A percentile compares a stretch with the other conserved stretches of the same genome.
phyloP scores from a whole-genome alignment of 2,113 vertebrate species.

The Gambusia holbrooki region DNA sequence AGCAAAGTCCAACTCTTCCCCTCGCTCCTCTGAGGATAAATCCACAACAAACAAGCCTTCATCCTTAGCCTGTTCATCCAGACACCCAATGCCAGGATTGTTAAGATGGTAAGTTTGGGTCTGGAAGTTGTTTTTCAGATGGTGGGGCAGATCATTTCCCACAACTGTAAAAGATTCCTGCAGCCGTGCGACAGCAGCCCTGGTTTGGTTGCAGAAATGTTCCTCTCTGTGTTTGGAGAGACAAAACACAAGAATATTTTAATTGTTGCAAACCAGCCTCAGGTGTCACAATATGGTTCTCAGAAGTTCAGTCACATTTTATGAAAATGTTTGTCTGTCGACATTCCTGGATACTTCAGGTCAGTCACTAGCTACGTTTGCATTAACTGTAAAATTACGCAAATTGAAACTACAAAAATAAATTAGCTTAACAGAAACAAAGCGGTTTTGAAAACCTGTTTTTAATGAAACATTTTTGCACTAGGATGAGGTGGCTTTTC shows the following conservation, averaged over 20 bases:
- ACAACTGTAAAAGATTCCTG: slow-evolving; percentile 66
- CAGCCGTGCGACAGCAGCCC: slow-evolving; percentile 56
- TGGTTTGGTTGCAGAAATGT: slow-evolving; percentile 85
- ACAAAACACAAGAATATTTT: slow-evolving; percentile 7
- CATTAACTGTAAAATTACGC: no score
- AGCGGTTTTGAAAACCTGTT: no score
- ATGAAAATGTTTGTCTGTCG: no score
- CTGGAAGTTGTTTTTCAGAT: slow-evolving; percentile 3
- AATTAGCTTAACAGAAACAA: no score
- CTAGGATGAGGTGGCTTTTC: no score
- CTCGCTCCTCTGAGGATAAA: slow-evolving; percentile 51
- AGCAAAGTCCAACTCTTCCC: slow-evolving; percentile 82
- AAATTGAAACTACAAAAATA: no score
- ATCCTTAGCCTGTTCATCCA: not conserved
- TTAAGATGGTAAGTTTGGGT: not conserved
- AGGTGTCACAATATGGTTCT: no score
- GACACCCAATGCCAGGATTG: slow-evolving; percentile 1
- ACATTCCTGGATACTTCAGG: no score
- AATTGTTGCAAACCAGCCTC: no score
- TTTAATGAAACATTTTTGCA: no score
- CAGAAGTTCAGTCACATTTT: no score
- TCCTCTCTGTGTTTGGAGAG: slow-evolving; percentile 82
- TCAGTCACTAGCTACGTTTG: no score
- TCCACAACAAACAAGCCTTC: slow-evolving; percentile 39
- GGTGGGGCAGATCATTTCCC: slow-evolving; percentile 47